These are phyloP conservation scores for Hoplostethus mediterraneus DNA, from an alignment of 2,797 vertebrate species.

Conservation along the genomic window DNA sequence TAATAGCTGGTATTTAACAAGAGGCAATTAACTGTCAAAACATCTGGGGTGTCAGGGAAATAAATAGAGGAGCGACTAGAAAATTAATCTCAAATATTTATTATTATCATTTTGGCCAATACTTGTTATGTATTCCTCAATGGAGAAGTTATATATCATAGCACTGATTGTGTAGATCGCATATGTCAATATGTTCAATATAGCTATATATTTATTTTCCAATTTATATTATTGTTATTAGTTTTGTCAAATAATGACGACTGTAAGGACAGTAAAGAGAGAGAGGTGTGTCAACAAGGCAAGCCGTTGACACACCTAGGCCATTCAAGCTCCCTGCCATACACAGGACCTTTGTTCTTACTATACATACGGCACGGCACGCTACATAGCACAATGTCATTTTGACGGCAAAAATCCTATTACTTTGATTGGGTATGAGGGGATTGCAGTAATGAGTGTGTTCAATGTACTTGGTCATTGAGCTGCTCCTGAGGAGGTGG, in stretches of 20 bases:
- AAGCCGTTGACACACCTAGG: not conserved
- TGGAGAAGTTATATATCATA: not conserved
- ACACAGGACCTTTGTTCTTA: slow-evolving; percentile 68
- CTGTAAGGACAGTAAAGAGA: slow-evolving; percentile 16
- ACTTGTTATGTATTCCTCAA: not conserved
- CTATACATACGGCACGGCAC: not conserved
- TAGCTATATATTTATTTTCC: too few species aligned
- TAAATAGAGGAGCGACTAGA: not conserved
- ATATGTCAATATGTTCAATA: too few species aligned
- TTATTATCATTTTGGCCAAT: not conserved
- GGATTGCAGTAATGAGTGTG: slow-evolving; percentile 75
- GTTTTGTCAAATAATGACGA: not conserved
- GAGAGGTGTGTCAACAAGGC: slow-evolving; percentile 25
- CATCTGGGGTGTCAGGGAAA: not conserved
- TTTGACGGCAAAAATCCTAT: slow-evolving; percentile 59
- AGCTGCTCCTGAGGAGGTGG: slow-evolving; percentile 19
- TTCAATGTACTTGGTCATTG: slow-evolving; percentile 17
- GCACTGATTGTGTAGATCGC: not conserved
- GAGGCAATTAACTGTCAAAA: not conserved
- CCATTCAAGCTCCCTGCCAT: slow-evolving; percentile 20
- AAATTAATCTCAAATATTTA: too few species aligned
- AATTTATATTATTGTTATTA: not conserved
- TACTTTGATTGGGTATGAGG: slow-evolving; percentile 68
- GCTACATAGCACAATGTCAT: slow-evolving; percentile 50
- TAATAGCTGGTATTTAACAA: not conserved